Evolutionary conservation across 2,888 invertebrate genomes (phyloP), one percentile per base, ranked within the genome.

Genomic region (Acronicta aceris): DNA sequence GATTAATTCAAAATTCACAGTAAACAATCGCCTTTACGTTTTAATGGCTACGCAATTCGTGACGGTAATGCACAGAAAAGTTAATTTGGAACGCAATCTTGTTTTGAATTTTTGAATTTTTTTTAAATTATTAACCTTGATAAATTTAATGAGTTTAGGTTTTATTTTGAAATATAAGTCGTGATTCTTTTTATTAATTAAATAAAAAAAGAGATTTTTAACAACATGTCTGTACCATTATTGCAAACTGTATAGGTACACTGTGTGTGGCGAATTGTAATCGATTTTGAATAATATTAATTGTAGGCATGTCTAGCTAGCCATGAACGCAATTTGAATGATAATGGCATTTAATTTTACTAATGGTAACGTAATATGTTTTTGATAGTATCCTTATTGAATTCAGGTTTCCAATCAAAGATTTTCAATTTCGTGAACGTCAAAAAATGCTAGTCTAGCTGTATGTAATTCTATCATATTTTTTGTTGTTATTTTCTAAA

Each of bases 1-100:
- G 71, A 70, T 57, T 57, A 54, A 71, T 57, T 59, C 43, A 45
- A 71, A 65, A 72, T 54, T 71, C 58, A 60, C 55, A 54, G 53
- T 42, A 45, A 61, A 65, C 71, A 70, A 54, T 54, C 42, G 51
- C 57, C 53, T 60, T 47, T 53, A 58, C 48, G 48, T 54, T 56
- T 48, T 21, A 33, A 42, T 38, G 50, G 36, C 57, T 48, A 40
- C 50, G 17, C 38, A 52, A 70, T 60, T 70, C 30, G 71, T 65
- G 57, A 56, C 57, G 60, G 60, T 65, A 57, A 43, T 60, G 57
- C 50, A 74, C 53, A 54, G 41, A 74, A 45, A 46, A 60, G 42
- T 61, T 21, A 17, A 47, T 70, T 74, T 69, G 42, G 70, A 74
- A 69, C 74, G 48, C 56, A 17, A 41, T 74, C 13, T 40, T 47